A percentile compares a stretch with the other conserved stretches of the same genome.
Evolutionary conservation across 2,797 vertebrate species (phyloP).

Genomic region (Huso huso): DNA sequence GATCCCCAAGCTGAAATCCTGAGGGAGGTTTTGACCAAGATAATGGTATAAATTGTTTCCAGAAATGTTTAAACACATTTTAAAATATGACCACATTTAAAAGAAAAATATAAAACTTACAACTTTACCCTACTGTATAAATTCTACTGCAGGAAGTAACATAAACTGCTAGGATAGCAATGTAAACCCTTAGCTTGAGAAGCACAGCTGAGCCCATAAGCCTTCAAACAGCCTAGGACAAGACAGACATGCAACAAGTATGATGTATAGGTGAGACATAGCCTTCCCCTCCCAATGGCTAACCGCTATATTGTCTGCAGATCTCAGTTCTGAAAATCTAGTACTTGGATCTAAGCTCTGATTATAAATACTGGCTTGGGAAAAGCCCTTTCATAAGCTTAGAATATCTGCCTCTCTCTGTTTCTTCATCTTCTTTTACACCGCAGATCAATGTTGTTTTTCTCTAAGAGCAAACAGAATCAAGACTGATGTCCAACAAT

Average conservation of each 20-base stretch:
- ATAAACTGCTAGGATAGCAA: background rate
- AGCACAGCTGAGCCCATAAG: background rate
- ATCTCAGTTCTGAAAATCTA: background rate
- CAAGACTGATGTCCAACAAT: background rate
- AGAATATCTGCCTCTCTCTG: background rate
- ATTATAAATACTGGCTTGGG: constrained; percentile 4
- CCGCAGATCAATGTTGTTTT: constrained; percentile 1
- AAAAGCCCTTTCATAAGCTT: constrained; percentile 4
- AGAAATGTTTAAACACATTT: no score
- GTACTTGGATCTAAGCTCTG: background rate
- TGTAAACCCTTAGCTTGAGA: background rate
- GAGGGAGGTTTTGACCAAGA: no score
- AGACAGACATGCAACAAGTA: background rate
- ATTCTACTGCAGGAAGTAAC: no score
- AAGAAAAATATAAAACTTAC: no score
- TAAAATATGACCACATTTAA: no score
- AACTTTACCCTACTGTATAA: no score
- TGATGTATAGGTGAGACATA: no score
- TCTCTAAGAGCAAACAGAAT: background rate
- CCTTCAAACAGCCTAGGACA: background rate
- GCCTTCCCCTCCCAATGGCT: background rate
- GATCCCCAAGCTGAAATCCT: background rate
- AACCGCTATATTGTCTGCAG: background rate
- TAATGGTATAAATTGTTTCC: no score
- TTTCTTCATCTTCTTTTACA: background rate